Evolutionary conservation across 2,888 invertebrate genomes (phyloP), one percentile per base, ranked within the genome.

Genomic region (Digitonthophagus gazella): DNA sequence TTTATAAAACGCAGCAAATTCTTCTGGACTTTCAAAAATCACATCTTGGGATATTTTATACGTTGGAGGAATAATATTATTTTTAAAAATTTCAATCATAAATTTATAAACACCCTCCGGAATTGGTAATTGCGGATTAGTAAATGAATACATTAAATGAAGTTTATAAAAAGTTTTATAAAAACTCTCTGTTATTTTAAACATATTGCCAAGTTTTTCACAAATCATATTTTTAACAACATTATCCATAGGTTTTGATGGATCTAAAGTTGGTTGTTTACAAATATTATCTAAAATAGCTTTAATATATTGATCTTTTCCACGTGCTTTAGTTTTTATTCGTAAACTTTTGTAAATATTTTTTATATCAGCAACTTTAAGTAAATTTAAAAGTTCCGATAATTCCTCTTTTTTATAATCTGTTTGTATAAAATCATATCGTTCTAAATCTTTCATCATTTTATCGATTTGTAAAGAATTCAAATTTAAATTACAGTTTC

Each of bases 101-200:
- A 70, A 72, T 56, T 63, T 64, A 68, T 76, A 73, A 16, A 75
- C 78, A 18, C 77, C 76, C 18, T 74, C 71, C 5, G 76, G 72
- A 57, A 75, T 74, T 3, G 70, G 56, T 61, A 78, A 74, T 16
- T 73, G 72, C 1, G 72, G 66, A 69, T 78, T 79, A 16, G 77
- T 75, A 64, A 78, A 79, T 19, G 78, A 77, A 64, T 76, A 79
- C 56, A 80, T 70, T 14, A 79, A 58, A 73, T 76, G 80, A 6
- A 74, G 64, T 67, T 76, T 75, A 67, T 75, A 70, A 20, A 81
- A 75, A 5, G 75, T 69, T 5, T 76, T 71, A 56, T 68, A 67
- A 14, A 78, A 69, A 14, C 68, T 63, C 14, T 73, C 66, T 20
- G 72, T 75, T 6, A 81, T 67, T 71, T 77, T 78, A 3, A 80